Base-by-base conservation (phyloP, 2,888 invertebrate species). In the Mythimna pallens region DNA sequence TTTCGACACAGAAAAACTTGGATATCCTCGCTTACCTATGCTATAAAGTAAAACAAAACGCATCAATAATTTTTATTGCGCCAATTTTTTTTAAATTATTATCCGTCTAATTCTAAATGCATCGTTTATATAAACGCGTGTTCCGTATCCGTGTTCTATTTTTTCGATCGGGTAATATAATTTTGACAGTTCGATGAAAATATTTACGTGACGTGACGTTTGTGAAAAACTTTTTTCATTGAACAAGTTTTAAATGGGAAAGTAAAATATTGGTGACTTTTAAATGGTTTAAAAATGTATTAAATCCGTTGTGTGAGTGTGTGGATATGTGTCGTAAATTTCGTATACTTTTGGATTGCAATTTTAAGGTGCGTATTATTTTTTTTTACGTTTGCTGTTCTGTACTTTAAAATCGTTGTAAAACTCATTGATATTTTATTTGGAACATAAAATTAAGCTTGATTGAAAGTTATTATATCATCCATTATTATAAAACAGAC, bases 121-220 rank as follows among this genome's bases (percentile, higher is more conserved):
- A 58, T 62, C 66, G 50, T 54, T 62, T 75, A 69, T 65, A 12
- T 69, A 68, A 67, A 77, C 58, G 55, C 52, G 58, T 70, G 58
- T 67, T 77, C 73, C 66, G 76, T 63, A 77, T 74, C 64, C 76
- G 75, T 81, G 86, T 85, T 71, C 77, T 71, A 87, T 86, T 76
- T 85, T 83, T 85, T 84, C 78, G 78, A 78, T 84, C 85, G 91
- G 88, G 67, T 92, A 89, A 88, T 88, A 86, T 86, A 90, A 89
- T 92, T 94, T 95, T 95, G 95, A 95, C 95, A 95, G 93, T 91
- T 93, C 88, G 68, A 90, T 91, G 90, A 92, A 93, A 93, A 93
- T 93, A 93, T 92, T 93, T 93, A 93, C 88, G 89, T 92, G 90
- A 89, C 88, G 89, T 92, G 90, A 90, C 89, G 87, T 89, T 85